Percentiles rank a stretch among this genome's conserved stretches.
These are phyloP conservation scores for Isoperla grammatica DNA, from an alignment of 2,888 invertebrate genomes.

Conservation along the genomic window DNA sequence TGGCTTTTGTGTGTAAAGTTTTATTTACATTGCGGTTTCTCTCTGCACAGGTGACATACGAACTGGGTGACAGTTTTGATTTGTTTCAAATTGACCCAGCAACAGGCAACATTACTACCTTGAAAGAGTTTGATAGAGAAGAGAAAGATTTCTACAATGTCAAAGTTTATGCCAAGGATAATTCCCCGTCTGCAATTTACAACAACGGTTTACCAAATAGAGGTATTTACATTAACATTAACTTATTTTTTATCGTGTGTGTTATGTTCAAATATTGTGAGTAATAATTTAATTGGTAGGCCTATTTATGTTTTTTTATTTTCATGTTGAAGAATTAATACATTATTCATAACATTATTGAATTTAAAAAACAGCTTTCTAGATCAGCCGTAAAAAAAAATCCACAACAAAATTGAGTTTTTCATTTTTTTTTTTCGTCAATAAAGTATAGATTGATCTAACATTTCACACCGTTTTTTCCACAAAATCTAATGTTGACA, in stretches of 20 bases:
- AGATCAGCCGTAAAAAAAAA: too few relatives aligned
- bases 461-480: too few relatives aligned
- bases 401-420: too few relatives aligned
- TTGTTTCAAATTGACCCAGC: slow-evolving; percentile 75
- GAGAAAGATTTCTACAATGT: slow-evolving; percentile 77
- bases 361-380: too few relatives aligned
- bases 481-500: too few relatives aligned
- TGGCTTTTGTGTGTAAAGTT: too few relatives aligned
- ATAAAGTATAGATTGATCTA: too few relatives aligned
- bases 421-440: too few relatives aligned
- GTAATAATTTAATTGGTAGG: neutral
- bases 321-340: neutral
- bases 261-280: neutral
- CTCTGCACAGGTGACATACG: slow-evolving; percentile 70
- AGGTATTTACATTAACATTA: slow-evolving; percentile 41
- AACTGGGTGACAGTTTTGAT: slow-evolving; percentile 53
- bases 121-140: slow-evolving; percentile 81
- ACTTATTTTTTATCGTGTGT: slow-evolving; percentile 8
- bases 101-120: slow-evolving; percentile 86
- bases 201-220: slow-evolving; percentile 63
- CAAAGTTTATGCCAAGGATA: slow-evolving; percentile 85
- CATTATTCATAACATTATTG: too few relatives aligned
- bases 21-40: too few relatives aligned
- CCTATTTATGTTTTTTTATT: slow-evolving; percentile 14
- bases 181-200: slow-evolving; percentile 73